Base-by-base conservation (phyloP, 2,113 vertebrate genomes). In the Cyprinus carpio region DNA sequence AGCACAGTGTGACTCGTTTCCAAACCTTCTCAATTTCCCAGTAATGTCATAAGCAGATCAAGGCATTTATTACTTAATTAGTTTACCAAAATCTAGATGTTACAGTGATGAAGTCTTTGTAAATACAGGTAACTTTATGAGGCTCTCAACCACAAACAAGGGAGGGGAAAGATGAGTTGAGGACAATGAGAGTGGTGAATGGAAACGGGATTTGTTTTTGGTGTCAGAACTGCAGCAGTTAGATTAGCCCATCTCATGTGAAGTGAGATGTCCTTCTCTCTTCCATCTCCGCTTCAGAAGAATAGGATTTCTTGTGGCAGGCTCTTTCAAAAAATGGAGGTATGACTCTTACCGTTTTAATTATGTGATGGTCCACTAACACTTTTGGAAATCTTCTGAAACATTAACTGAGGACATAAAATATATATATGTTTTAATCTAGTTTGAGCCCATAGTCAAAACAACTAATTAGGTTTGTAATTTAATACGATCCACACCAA, bases 311-410 rank as follows among this genome's bases (percentile, higher is more conserved):
- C 67, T 86, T 84, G 75, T 86, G 82, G 76, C 69, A 84, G 85
- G 74, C 27, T 60, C 83, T 77, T 84, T 83, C 78, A 83, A 87
- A 89, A 72, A 91, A 91, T 89, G 84, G 88, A 89, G 87, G 87
- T 90, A 88, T 83, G 84, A 83, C 87, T 91, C 91, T 93, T 90
- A 91, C 88, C 90, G 85, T 75, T 76, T 87, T 89, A 91, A 91
- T 89, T 88, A 92, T 94, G 92, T 94, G 93, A 95, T 95, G 94
- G 94, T 95, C 93, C 88, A 86, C 91, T 94, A 92, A 91, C 86
- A 82, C 90, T 89, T 89, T 89, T 91, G 90, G 93, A 94, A 51
- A 51, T 16, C 49, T 51, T 51, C 1, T 51, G 13, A 51, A 94
- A 92, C 84, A 87, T 91, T 89, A 92, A 88, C 85, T 83, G 64